Percentiles rank a stretch among this genome's conserved stretches.
These are phyloP conservation scores for Melanostigma gelatinosum DNA, from an alignment of 2,113 vertebrate genomes.

Conservation along the genomic window DNA sequence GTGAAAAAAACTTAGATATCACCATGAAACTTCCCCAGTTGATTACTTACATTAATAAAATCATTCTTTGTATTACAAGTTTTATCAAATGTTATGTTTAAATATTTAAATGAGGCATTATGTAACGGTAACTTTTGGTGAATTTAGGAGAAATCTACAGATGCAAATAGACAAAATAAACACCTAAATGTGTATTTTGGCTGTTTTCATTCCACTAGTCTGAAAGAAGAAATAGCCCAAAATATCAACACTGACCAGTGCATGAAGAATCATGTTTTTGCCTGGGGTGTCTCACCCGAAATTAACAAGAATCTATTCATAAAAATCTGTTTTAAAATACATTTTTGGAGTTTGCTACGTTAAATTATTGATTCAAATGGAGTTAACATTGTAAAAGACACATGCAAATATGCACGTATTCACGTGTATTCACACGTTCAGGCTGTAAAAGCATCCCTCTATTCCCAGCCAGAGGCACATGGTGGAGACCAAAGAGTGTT, in stretches of 20 bases:
- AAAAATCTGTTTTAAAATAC: neutral
- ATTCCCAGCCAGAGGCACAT: conserved; percentile 41
- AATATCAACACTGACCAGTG: neutral
- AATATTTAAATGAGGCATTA: neutral
- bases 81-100: neutral
- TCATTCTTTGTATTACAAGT: neutral
- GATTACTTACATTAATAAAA: too few species aligned
- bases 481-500: conserved; percentile 49
- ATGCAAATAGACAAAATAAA: neutral
- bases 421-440: conserved; percentile 14
- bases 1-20: neutral
- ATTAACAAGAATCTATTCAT: neutral
- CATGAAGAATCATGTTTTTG: neutral
- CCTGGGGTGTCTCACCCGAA: neutral
- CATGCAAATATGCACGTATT: conserved; percentile 2
- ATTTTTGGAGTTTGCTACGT: neutral
- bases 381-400: neutral
- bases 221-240: neutral
- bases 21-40: neutral
- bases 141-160: neutral
- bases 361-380: neutral
- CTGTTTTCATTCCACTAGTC: neutral
- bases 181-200: neutral
- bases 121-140: neutral
- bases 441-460: conserved; percentile 34